A percentile compares a stretch with the other conserved stretches of the same genome.
phyloP scores from a whole-genome alignment of 1,140 invertebrate species.

The Radopholus similis region DNA sequence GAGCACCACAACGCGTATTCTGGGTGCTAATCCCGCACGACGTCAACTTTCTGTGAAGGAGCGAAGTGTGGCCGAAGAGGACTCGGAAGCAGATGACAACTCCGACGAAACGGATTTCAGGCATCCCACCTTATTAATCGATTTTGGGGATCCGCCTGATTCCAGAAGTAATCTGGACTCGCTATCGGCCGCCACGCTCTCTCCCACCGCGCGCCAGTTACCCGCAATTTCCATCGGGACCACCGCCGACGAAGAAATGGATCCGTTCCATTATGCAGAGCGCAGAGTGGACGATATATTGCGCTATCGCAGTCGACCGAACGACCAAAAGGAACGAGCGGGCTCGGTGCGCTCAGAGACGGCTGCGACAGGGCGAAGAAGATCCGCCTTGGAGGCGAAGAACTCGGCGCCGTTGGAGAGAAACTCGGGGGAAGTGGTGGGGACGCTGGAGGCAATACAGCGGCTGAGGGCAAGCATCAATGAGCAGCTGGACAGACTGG shows the following conservation, averaged over 20 bases:
- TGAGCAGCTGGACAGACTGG: constrained; percentile 3
- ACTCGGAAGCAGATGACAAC: neutral
- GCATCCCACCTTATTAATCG: neutral
- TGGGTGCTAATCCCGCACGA: constrained; percentile 17
- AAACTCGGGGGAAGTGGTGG: neutral
- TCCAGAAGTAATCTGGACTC: neutral
- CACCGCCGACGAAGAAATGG: neutral
- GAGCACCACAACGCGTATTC: constrained; percentile 41
- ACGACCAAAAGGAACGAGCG: neutral
- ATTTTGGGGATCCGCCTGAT: too few relatives aligned
- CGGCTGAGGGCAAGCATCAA: constrained; percentile 14
- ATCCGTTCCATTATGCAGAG: neutral
- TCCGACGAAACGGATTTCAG: too few relatives aligned
- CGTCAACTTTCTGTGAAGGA: constrained; percentile 16
- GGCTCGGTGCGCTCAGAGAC: neutral
- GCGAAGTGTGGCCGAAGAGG: constrained; percentile 44
- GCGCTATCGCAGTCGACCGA: constrained; percentile 4
- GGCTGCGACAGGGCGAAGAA: neutral
- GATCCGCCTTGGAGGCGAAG: neutral
- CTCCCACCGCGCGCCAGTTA: neutral
- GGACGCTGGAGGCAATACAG: neutral
- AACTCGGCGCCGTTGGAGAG: neutral
- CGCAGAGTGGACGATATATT: neutral
- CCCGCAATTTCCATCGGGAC: neutral
- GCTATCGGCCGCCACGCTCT: neutral